Evolutionary conservation across 1,140 invertebrate genomes (phyloP).

Genomic region (Rhopalosiphum padi): DNA sequence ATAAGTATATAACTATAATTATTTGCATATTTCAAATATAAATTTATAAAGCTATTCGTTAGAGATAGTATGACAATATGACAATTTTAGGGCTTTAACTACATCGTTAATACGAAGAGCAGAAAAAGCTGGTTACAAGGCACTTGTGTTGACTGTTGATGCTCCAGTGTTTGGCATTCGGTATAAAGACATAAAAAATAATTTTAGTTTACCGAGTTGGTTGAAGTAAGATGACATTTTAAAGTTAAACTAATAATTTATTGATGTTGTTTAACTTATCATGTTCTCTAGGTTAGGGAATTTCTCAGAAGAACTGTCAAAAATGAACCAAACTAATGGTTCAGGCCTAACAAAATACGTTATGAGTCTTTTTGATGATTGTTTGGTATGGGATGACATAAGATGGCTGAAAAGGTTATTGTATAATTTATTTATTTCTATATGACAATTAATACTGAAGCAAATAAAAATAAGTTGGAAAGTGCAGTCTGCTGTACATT

Average conservation of each 20-base stretch:
- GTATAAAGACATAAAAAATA: slow-evolving; percentile 81
- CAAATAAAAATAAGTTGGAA: neutral
- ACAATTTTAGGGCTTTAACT: slow-evolving; percentile 71
- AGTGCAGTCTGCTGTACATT: no score
- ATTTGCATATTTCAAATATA: neutral
- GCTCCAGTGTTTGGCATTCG: slow-evolving; percentile 84
- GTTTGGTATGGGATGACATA: slow-evolving; percentile 84
- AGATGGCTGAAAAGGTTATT: slow-evolving; percentile 79
- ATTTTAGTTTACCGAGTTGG: slow-evolving; percentile 82
- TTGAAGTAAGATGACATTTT: slow-evolving; percentile 68
- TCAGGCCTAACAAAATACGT: slow-evolving; percentile 77
- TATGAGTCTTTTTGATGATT: slow-evolving; percentile 76
- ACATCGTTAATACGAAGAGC: slow-evolving; percentile 77
- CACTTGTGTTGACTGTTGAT: slow-evolving; percentile 89
- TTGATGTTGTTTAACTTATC: neutral
- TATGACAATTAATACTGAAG: slow-evolving; percentile 8
- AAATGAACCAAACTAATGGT: slow-evolving; percentile 69
- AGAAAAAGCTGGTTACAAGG: slow-evolving; percentile 85
- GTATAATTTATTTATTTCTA: neutral
- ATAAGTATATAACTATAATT: slow-evolving; percentile 62
- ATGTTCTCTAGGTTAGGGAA: slow-evolving; percentile 71
- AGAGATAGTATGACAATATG: neutral
- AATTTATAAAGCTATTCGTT: neutral
- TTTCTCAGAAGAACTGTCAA: slow-evolving; percentile 70
- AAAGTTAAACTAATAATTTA: neutral